A percentile compares a stretch with the other conserved stretches of the same genome.
Evolutionary conservation across 2,113 vertebrate genomes (phyloP).

Genomic region (Craseonycteris thonglongyai): DNA sequence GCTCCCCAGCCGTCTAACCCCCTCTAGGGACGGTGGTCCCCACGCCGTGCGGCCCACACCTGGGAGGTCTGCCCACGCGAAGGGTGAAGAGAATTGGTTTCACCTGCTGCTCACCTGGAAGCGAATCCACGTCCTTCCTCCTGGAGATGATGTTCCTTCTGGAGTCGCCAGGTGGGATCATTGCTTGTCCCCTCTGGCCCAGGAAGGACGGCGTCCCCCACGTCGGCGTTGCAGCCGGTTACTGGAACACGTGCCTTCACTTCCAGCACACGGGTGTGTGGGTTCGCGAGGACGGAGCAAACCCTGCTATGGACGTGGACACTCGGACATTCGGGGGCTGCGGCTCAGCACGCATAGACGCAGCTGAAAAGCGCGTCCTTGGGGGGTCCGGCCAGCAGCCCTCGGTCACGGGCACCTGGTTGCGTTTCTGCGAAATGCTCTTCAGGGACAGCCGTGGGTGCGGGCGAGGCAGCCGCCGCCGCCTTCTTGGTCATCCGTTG

Average conservation of each 20-base stretch:
- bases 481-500: slow-evolving; percentile 80
- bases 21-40: slow-evolving; percentile 53
- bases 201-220: not conserved
- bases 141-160: not conserved
- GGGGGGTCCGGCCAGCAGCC: too few relatives aligned
- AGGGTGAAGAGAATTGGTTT: not conserved
- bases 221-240: not conserved
- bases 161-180: not conserved
- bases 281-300: slow-evolving; percentile 70
- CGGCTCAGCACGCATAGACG: not conserved
- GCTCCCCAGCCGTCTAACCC: slow-evolving; percentile 45
- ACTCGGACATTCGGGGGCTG: not conserved
- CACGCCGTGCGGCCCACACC: not conserved
- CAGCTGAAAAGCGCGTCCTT: slow-evolving; percentile 64
- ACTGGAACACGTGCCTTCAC: slow-evolving; percentile 79
- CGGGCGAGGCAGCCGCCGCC: too few relatives aligned
- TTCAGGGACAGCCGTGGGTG: slow-evolving; percentile 28
- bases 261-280: slow-evolving; percentile 46
- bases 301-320: slow-evolving; percentile 2
- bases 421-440: slow-evolving; percentile 44
- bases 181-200: too few relatives aligned
- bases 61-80: not conserved
- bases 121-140: not conserved
- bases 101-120: not conserved
- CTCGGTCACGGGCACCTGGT: not conserved